These are phyloP conservation scores for Hipparchia sbordonii DNA, from an alignment of 2,888 invertebrate species.

Conservation along the genomic window DNA sequence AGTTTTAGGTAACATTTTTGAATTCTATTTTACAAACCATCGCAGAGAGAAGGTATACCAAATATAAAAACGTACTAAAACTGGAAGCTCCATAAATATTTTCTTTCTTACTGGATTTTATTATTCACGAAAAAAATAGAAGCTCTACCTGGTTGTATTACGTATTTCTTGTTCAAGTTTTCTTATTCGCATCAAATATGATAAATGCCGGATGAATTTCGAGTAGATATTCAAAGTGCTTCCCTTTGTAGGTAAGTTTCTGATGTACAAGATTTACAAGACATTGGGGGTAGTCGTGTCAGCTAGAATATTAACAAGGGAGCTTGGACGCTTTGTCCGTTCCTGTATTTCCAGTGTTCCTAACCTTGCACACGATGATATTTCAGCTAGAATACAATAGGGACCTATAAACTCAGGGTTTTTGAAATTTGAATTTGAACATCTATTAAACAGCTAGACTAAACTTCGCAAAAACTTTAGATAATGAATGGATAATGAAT, in stretches of 20 bases:
- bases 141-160: constrained; percentile 1
- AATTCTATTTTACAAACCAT: too few relatives aligned
- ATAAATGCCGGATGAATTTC: constrained; percentile 23
- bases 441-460: too few relatives aligned
- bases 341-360: background rate
- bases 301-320: constrained; percentile 35
- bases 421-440: too few relatives aligned
- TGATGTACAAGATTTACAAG: constrained; percentile 28
- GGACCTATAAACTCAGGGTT: background rate
- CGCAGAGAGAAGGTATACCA: background rate
- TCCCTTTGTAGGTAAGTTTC: constrained; percentile 21
- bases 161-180: constrained; percentile 16
- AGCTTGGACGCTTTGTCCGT: constrained; percentile 26
- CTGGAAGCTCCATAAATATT: constrained; percentile 10
- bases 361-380: background rate
- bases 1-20: too few relatives aligned
- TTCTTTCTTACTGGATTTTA: constrained; percentile 9
- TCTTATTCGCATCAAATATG: constrained; percentile 19
- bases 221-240: constrained; percentile 22
- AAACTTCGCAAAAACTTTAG: too few relatives aligned
- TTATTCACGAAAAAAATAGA: constrained; percentile 8
- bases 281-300: constrained; percentile 27
- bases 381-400: background rate
- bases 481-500: too few relatives aligned
- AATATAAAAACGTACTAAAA: background rate